A percentile compares a stretch with the other conserved stretches of the same genome.
phyloP scores from a whole-genome alignment of 2,113 vertebrate species.

The Salvelinus alpinus region DNA sequence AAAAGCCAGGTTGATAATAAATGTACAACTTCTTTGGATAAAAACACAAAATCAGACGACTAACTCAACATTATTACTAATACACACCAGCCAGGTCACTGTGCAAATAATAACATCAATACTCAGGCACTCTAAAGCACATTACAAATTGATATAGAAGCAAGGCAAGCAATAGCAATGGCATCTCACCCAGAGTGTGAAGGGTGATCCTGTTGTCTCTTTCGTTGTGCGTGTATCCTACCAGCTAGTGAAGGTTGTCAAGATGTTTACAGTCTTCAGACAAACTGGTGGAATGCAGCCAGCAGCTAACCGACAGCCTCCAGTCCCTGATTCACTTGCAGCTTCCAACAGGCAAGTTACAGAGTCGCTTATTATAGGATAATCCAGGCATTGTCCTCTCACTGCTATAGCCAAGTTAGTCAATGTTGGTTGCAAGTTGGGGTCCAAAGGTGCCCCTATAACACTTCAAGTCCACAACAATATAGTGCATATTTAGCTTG shows the following conservation, averaged over 20 bases:
- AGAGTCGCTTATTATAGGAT: slow-evolving; percentile 43
- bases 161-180: slow-evolving; percentile 6
- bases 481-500: background rate
- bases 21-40: background rate
- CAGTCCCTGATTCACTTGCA: slow-evolving; percentile 47
- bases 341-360: slow-evolving; percentile 31
- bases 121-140: background rate
- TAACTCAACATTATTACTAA: background rate
- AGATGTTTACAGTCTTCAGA: slow-evolving; percentile 30
- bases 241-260: slow-evolving; percentile 34
- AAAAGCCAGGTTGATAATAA: no score
- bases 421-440: background rate
- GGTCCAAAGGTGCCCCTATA: background rate
- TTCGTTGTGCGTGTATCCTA: slow-evolving; percentile 57
- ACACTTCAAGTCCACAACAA: background rate
- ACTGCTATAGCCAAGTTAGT: background rate
- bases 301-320: slow-evolving; percentile 39
- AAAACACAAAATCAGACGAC: background rate
- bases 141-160: slow-evolving; percentile 6
- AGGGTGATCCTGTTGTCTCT: slow-evolving; percentile 52
- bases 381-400: slow-evolving; percentile 66
- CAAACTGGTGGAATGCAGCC: slow-evolving; percentile 58
- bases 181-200: slow-evolving; percentile 71
- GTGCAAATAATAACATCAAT: background rate
- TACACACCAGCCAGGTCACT: background rate